These are phyloP conservation scores for Chanos chanos DNA, from an alignment of 2,797 vertebrate species.

Conservation along the genomic window DNA sequence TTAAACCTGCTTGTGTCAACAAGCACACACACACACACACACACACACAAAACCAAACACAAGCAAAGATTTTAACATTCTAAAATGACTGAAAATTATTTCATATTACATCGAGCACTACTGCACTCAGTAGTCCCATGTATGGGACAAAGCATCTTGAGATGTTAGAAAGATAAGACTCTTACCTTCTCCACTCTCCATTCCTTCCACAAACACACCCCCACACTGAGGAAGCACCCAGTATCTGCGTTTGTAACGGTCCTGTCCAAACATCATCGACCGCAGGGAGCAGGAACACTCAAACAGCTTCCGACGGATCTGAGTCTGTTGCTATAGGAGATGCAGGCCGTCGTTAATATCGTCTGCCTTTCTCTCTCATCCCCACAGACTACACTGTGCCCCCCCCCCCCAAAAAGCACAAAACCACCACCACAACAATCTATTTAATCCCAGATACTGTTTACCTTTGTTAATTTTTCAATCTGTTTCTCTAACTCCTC, in stretches of 20 bases:
- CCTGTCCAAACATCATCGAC: conserved; percentile 90
- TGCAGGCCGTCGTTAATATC: too few species aligned
- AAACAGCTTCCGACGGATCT: conserved; percentile 87
- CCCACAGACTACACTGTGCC: too few species aligned
- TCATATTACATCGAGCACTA: too few species aligned
- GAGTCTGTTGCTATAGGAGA: conserved; percentile 83
- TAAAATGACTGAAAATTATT: too few species aligned
- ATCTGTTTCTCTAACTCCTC: conserved; percentile 94
- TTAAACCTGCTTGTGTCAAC: too few species aligned
- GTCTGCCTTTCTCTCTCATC: too few species aligned
- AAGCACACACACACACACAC: too few species aligned
- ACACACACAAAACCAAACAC: too few species aligned
- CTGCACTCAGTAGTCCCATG: neutral
- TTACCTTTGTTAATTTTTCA: conserved; percentile 89
- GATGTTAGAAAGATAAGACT: neutral
- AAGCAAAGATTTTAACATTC: too few species aligned
- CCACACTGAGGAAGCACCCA: conserved; percentile 93
- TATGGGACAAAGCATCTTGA: neutral
- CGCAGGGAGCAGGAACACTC: conserved; percentile 86
- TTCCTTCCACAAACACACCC: conserved; percentile 89
- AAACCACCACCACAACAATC: neutral
- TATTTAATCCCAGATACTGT: conserved; percentile 5
- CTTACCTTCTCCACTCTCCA: conserved; percentile 86
- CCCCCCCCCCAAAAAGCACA: too few species aligned
- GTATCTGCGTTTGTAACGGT: conserved; percentile 90